Percentiles rank a stretch among this genome's conserved stretches.
phyloP scores from a whole-genome alignment of 1,140 invertebrate species.

The Venturia canescens region DNA sequence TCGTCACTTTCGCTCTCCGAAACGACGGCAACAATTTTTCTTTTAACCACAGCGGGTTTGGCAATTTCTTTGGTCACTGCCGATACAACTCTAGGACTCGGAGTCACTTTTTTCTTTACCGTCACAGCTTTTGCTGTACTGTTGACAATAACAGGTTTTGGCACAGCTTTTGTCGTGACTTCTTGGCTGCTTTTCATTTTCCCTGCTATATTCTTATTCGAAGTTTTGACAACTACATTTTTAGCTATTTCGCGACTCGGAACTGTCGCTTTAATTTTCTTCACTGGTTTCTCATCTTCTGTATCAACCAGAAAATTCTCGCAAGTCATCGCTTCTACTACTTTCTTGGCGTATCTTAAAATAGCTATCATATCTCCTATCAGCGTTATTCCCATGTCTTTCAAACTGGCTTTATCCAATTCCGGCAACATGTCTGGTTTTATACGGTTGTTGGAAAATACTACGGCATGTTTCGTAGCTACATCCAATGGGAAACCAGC shows the following conservation, averaged over 20 bases:
- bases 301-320: constrained; percentile 73
- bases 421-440: constrained; percentile 85
- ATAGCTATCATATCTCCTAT: constrained; percentile 89
- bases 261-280: background rate
- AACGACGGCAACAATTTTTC: constrained; percentile 52
- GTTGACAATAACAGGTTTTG: constrained; percentile 50
- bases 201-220: background rate
- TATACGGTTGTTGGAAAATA: constrained; percentile 87
- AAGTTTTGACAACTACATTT: background rate
- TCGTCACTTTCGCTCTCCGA: constrained; percentile 17
- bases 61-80: constrained; percentile 52
- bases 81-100: constrained; percentile 54
- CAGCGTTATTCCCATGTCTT: constrained; percentile 86
- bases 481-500: constrained; percentile 83
- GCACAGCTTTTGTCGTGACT: constrained; percentile 27
- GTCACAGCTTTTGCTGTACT: background rate
- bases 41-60: constrained; percentile 53
- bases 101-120: constrained; percentile 57
- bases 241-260: background rate
- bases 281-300: constrained; percentile 57
- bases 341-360: constrained; percentile 84
- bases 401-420: constrained; percentile 84
- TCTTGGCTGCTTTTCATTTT: constrained; percentile 29
- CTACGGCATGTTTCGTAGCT: constrained; percentile 84
- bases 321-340: constrained; percentile 80